Percentiles rank a stretch among this genome's conserved stretches.
Conservation (phyloP, 2,888 invertebrate genomes). For the Heliconius sara region DNA sequence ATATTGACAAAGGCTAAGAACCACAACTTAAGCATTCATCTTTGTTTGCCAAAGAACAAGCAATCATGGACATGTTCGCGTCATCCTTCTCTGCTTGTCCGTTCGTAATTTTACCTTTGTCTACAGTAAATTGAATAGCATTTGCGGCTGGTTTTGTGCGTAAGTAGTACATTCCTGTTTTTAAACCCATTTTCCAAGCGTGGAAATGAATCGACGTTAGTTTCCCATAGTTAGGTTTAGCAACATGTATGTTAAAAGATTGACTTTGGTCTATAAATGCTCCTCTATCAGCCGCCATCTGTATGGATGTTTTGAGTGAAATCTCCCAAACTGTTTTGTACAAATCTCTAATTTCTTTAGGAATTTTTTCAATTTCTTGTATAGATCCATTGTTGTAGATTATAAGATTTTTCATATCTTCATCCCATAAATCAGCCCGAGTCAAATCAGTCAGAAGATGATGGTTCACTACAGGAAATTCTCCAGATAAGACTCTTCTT, state of each 20-base stretch:
- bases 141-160: constrained; percentile 98
- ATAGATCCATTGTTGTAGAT: constrained; percentile 96
- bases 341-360: constrained; percentile 91
- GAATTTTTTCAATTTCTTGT: constrained; percentile 93
- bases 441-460: constrained; percentile 97
- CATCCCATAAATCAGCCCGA: constrained; percentile 95
- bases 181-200: constrained; percentile 97
- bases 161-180: constrained; percentile 99
- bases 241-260: constrained; percentile 98
- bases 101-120: constrained; percentile 85
- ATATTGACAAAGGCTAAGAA: constrained; percentile 79
- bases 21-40: constrained; percentile 95
- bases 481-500: constrained; percentile 96
- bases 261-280: constrained; percentile 99
- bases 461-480: constrained; percentile 98
- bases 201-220: constrained; percentile 99
- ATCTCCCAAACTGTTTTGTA: constrained; percentile 99
- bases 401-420: constrained; percentile 97
- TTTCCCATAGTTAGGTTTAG: constrained; percentile 96
- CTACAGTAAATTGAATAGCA: constrained; percentile 98
- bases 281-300: constrained; percentile 99
- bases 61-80: constrained; percentile 88
- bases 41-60: constrained; percentile 93
- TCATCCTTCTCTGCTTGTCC: constrained; percentile 67
- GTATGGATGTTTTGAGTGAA: constrained; percentile 94